Conservation (phyloP, 1,140 invertebrate species). For the Trialeurodes vaporariorum region DNA sequence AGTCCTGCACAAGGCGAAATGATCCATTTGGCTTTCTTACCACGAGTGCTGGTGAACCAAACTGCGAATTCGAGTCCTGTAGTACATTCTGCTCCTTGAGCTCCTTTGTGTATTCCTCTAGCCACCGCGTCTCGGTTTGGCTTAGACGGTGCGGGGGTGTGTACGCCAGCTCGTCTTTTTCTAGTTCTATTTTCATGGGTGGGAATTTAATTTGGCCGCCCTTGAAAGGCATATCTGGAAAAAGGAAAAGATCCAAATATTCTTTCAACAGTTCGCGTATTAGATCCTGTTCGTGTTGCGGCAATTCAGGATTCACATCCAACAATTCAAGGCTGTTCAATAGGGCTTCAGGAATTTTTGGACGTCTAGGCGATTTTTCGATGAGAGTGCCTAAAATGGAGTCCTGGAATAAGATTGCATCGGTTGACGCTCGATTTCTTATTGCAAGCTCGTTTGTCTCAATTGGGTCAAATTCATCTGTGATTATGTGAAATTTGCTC, state of each 20-base stretch:
- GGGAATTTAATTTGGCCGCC: background rate
- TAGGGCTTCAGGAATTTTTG: background rate
- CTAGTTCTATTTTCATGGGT: background rate
- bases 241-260: background rate
- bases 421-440: background rate
- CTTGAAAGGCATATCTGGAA: background rate
- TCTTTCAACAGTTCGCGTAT: background rate
- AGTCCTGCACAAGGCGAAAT: background rate
- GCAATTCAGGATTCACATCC: background rate
- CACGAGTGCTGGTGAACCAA: background rate
- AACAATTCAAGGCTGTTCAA: background rate
- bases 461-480: background rate
- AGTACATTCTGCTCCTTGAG: background rate
- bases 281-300: background rate
- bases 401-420: background rate
- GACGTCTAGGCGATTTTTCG: background rate
- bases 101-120: background rate
- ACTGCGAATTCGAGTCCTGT: background rate
- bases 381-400: background rate
- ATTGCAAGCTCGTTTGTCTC: background rate
- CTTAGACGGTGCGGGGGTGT: background rate
- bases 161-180: background rate
- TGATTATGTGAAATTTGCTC: background rate
- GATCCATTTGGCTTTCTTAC: background rate
- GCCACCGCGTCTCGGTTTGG: background rate